phyloP scores from a whole-genome alignment of 1,140 invertebrate genomes.

The Lordiphosa clarofinis region DNA sequence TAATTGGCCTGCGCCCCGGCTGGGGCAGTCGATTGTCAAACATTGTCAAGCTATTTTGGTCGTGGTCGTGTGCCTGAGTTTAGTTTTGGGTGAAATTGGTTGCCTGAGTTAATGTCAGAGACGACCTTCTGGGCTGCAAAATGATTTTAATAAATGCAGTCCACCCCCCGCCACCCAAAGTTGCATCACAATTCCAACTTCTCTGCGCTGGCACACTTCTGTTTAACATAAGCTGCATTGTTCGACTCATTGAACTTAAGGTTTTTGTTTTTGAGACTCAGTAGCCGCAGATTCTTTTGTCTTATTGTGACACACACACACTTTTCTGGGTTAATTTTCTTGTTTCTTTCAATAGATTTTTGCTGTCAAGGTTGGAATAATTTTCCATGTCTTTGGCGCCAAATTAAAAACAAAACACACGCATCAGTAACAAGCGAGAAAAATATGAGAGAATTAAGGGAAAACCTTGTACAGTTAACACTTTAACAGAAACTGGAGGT shows the following conservation, averaged over 20 bases:
- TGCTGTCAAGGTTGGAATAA: constrained; percentile 57
- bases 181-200: constrained; percentile 26
- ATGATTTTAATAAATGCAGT: constrained; percentile 43
- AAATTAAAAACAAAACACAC: constrained; percentile 49
- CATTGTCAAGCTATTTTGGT: constrained; percentile 40
- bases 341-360: constrained; percentile 54
- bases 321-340: constrained; percentile 59
- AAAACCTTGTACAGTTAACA: constrained; percentile 27
- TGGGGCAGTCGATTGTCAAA: constrained; percentile 45
- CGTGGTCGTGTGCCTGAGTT: constrained; percentile 45
- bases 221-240: constrained; percentile 36
- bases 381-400: constrained; percentile 49
- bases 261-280: constrained; percentile 28
- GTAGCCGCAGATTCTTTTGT: constrained; percentile 40
- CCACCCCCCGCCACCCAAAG: constrained; percentile 32
- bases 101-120: constrained; percentile 38
- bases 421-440: constrained; percentile 31
- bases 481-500: constrained; percentile 2
- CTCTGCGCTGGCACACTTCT: constrained; percentile 35
- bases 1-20: constrained; percentile 36
- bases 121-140: constrained; percentile 34
- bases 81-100: constrained; percentile 50
- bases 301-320: constrained; percentile 38
- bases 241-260: constrained; percentile 56
- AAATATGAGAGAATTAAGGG: constrained; percentile 24